These are phyloP conservation scores for Brenthis daphne DNA, from an alignment of 2,888 invertebrate genomes.

Conservation along the genomic window DNA sequence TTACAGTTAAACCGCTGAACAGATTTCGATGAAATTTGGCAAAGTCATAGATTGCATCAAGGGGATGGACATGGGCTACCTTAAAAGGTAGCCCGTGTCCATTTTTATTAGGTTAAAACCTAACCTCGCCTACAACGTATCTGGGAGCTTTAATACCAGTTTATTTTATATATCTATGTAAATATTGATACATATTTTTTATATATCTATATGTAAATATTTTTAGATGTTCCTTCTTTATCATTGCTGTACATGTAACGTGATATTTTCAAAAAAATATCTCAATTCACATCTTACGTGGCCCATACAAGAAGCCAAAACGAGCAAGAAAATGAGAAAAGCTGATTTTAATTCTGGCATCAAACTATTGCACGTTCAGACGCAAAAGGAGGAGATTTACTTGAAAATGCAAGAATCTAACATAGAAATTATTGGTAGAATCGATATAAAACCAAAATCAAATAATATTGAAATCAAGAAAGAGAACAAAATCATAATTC, in stretches of 20 bases:
- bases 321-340: conserved; percentile 30
- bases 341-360: conserved; percentile 31
- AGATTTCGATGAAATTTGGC: no score
- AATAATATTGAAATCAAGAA: conserved; percentile 18
- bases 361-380: conserved; percentile 24
- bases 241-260: conserved; percentile 55
- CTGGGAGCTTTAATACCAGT: no score
- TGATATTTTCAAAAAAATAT: conserved; percentile 40
- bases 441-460: conserved; percentile 18
- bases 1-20: no score
- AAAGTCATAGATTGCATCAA: no score
- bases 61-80: no score
- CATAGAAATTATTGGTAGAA: conserved; percentile 29
- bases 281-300: conserved; percentile 42
- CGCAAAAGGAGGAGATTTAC: conserved; percentile 39
- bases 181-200: no score
- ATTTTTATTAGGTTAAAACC: no score
- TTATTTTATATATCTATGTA: no score
- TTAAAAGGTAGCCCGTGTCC: no score
- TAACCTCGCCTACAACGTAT: no score
- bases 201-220: neutral
- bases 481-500: conserved; percentile 40
- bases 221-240: conserved; percentile 32
- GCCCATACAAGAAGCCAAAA: conserved; percentile 34
- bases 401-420: conserved; percentile 33